Evolutionary conservation across 2,113 vertebrate genomes (phyloP).

Genomic region (Semicossyphus pulcher): DNA sequence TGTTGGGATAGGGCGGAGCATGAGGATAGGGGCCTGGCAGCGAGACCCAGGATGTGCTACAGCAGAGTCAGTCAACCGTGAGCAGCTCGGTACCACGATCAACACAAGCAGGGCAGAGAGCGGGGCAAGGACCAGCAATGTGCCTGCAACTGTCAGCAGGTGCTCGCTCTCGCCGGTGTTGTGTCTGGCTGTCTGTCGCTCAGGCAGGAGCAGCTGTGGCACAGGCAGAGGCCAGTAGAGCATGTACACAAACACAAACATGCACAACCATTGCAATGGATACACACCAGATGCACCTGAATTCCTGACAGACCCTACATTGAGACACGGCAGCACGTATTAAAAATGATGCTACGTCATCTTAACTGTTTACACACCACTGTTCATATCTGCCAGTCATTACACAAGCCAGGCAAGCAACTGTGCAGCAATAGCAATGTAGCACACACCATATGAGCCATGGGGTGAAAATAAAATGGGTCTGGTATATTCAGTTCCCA

Average conservation of each 20-base stretch:
- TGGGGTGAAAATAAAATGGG: constrained; percentile 26
- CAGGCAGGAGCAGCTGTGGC: constrained; percentile 58
- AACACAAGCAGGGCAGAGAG: background rate
- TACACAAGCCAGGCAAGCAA: constrained; percentile 1
- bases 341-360: background rate
- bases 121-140: background rate
- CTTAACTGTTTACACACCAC: background rate
- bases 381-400: background rate
- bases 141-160: constrained; percentile 7
- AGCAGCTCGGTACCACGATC: constrained; percentile 5
- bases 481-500: constrained; percentile 44
- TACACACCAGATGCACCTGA: constrained; percentile 1
- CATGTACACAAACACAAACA: constrained; percentile 28
- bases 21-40: constrained; percentile 14
- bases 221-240: constrained; percentile 13
- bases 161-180: background rate
- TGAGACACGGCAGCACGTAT: background rate
- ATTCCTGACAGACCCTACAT: background rate
- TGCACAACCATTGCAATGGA: background rate
- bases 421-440: constrained; percentile 3
- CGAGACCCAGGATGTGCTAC: constrained; percentile 16
- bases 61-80: constrained; percentile 24
- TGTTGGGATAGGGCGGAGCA: constrained; percentile 34
- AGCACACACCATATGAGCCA: constrained; percentile 30
- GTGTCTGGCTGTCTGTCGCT: constrained; percentile 34